A percentile compares a stretch with the other conserved stretches of the same genome.
Conservation (phyloP, 2,113 vertebrate genomes). For the Nothoprocta pentlandii region DNA sequence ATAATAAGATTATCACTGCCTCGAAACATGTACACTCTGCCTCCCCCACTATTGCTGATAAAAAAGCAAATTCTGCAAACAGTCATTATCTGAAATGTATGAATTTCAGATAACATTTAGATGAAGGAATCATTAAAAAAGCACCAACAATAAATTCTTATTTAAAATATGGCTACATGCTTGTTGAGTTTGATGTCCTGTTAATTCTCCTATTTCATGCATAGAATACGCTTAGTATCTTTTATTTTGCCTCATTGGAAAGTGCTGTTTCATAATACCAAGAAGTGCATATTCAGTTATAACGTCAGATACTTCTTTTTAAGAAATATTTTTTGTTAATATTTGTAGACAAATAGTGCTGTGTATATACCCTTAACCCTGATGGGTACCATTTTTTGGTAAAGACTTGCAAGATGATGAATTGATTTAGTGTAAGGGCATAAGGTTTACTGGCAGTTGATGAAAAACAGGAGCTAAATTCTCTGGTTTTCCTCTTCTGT, state of each 20-base stretch:
- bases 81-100: neutral
- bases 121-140: neutral
- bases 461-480: neutral
- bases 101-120: neutral
- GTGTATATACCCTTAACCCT: neutral
- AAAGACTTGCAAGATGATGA: neutral
- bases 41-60: neutral
- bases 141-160: rapidly evolving
- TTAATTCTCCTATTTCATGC: neutral
- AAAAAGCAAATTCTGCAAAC: neutral
- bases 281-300: neutral
- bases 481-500: neutral
- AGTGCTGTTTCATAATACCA: neutral
- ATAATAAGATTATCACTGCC: neutral
- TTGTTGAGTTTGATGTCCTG: neutral
- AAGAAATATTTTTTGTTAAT: neutral
- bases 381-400: neutral
- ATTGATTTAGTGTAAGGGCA: neutral
- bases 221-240: neutral
- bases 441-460: neutral
- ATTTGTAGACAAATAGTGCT: neutral
- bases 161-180: neutral
- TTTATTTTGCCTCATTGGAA: neutral
- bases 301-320: neutral
- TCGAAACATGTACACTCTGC: neutral